Percentiles rank a stretch among this genome's conserved stretches.
phyloP scores from a whole-genome alignment of 2,113 vertebrate genomes.

The Meleagris gallopavo region DNA sequence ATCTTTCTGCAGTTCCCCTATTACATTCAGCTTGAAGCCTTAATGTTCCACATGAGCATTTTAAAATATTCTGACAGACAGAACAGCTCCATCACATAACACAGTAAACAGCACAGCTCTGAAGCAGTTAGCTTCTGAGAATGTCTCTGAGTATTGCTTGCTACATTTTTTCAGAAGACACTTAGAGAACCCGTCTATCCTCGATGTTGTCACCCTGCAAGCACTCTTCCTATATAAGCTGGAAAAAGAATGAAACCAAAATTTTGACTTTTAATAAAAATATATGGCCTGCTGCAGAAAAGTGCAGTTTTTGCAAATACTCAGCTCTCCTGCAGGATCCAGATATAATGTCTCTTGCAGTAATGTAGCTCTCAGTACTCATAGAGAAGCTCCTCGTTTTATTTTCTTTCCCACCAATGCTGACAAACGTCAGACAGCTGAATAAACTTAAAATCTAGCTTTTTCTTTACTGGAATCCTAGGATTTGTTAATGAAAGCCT shows the following conservation, averaged over 20 bases:
- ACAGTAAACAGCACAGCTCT: background rate
- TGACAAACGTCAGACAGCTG: background rate
- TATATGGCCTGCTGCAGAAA: background rate
- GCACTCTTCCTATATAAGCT: background rate
- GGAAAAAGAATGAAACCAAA: background rate
- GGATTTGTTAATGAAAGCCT: background rate
- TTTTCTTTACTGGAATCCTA: background rate
- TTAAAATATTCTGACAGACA: background rate
- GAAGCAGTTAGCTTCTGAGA: background rate
- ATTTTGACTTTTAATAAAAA: background rate
- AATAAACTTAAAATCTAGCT: background rate
- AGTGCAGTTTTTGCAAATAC: background rate
- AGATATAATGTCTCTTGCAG: background rate
- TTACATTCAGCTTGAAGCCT: background rate
- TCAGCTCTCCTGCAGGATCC: background rate
- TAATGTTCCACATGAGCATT: background rate
- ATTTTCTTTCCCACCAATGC: too few relatives aligned
- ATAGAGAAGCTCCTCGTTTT: background rate
- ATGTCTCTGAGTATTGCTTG: background rate
- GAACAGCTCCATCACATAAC: background rate
- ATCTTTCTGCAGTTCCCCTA: background rate
- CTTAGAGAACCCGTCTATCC: background rate
- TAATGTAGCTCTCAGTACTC: background rate
- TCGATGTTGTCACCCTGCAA: background rate
- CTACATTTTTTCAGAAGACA: background rate